A percentile compares a stretch with the other conserved stretches of the same genome.
Evolutionary conservation across 2,797 vertebrate genomes (phyloP).

Genomic region (Urosaurus nigricauda): DNA sequence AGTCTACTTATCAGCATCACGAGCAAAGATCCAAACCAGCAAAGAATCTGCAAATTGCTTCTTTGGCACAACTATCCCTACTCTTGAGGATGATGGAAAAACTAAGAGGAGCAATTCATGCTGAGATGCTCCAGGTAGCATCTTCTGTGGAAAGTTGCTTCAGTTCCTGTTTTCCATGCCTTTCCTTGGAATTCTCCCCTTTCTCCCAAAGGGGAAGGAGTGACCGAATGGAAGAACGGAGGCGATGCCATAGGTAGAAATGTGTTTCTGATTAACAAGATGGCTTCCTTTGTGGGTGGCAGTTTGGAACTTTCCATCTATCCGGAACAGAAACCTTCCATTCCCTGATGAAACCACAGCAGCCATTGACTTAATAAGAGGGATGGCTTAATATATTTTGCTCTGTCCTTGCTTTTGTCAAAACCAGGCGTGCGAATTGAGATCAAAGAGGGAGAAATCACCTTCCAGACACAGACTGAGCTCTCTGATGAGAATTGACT

Average conservation of each 20-base stretch:
- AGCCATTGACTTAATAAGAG: rapidly evolving
- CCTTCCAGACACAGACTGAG: background rate
- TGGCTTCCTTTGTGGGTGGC: background rate
- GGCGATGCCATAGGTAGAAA: background rate
- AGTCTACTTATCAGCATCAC: too few relatives aligned
- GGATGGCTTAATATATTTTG: rapidly evolving
- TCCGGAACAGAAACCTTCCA: background rate
- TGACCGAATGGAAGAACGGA: background rate
- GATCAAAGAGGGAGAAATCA: conserved; percentile 7
- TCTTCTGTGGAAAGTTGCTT: background rate
- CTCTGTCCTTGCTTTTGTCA: background rate
- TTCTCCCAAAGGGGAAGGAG: background rate
- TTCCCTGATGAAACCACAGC: rapidly evolving
- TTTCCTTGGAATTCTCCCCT: background rate
- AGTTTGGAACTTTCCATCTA: background rate
- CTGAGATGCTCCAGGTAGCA: background rate
- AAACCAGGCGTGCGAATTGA: rapidly evolving
- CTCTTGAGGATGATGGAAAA: background rate
- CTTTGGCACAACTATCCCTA: background rate
- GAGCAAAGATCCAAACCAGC: background rate
- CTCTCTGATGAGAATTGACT: background rate
- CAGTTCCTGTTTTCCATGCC: too few relatives aligned
- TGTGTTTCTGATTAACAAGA: background rate
- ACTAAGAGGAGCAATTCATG: background rate
- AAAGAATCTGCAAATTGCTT: too few relatives aligned